Percentiles rank a stretch among this genome's conserved stretches.
Conservation (phyloP, 2,113 vertebrate genomes). For the Conger conger region DNA sequence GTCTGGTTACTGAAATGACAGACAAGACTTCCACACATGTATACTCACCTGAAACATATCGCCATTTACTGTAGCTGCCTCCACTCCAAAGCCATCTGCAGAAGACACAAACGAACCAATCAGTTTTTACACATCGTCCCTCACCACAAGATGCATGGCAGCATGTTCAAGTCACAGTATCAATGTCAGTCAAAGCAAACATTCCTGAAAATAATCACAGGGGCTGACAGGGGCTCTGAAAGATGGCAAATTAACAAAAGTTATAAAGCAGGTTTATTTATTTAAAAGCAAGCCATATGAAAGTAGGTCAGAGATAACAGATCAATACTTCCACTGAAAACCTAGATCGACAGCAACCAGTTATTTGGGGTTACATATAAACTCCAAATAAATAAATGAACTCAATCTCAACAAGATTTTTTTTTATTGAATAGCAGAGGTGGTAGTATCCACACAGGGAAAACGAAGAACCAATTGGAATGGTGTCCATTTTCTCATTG, state of each 20-base stretch:
- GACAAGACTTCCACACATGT: background rate
- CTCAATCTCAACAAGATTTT: too few species aligned
- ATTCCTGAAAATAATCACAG: too few species aligned
- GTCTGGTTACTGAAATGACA: background rate
- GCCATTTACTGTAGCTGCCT: constrained; percentile 80
- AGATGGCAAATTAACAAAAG: too few species aligned
- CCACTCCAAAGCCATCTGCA: constrained; percentile 77
- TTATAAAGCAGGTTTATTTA: too few species aligned
- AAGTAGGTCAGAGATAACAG: too few species aligned
- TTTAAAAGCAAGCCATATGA: too few species aligned
- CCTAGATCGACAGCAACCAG: too few species aligned
- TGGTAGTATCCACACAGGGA: background rate
- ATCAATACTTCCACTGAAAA: too few species aligned
- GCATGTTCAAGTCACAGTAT: background rate
- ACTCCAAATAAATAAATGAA: background rate
- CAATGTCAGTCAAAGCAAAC: too few species aligned
- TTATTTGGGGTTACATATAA: background rate
- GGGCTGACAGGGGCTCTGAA: too few species aligned
- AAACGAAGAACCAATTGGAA: background rate
- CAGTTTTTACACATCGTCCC: background rate
- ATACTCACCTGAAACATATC: constrained; percentile 85
- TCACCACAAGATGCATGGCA: background rate
- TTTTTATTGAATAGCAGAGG: too few species aligned
- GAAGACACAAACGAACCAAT: constrained; percentile 29
- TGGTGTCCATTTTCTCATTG: background rate